Conservation (phyloP, 1,140 invertebrate genomes). For the Condylostylus longicornis region DNA sequence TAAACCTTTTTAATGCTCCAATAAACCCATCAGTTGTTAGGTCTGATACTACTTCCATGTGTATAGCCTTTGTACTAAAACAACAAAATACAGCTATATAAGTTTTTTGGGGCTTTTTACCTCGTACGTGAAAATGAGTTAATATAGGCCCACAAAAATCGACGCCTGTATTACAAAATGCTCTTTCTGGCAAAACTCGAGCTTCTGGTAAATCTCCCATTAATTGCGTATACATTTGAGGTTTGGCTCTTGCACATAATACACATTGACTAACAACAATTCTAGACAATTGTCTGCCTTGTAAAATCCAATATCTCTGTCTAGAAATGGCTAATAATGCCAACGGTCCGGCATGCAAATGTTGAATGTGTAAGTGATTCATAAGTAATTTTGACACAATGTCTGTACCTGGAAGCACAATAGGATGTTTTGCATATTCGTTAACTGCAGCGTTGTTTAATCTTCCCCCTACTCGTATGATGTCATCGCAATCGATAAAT, state of each 20-base stretch:
- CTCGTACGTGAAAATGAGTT: conserved; percentile 5
- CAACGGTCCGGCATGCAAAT: conserved; percentile 22
- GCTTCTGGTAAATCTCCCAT: conserved; percentile 8
- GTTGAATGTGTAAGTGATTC: no score
- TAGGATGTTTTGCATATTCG: conserved; percentile 3
- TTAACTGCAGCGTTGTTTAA: conserved; percentile 1
- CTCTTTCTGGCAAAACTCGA: not conserved
- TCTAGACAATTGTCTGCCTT: conserved; percentile 8
- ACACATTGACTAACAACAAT: conserved; percentile 14
- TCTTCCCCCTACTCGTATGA: conserved; percentile 4
- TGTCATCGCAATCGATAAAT: no score
- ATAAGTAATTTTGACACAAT: no score
- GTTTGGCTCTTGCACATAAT: conserved; percentile 11
- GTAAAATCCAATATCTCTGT: conserved; percentile 11
- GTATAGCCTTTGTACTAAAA: conserved; percentile 15
- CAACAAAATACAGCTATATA: conserved; percentile 20
- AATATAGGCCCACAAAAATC: conserved; percentile 27
- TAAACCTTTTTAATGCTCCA: conserved; percentile 16
- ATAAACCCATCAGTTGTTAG: conserved; percentile 18
- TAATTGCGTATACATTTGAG: conserved; percentile 4
- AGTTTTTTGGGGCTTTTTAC: conserved; percentile 8
- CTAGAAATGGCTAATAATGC: conserved; percentile 9
- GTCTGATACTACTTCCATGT: conserved; percentile 18
- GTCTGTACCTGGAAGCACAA: conserved; percentile 1
- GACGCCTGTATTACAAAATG: conserved; percentile 10